Evolutionary conservation across 64 coral and sea anemone genomes (phyloP).

Genomic region (Pachyseris speciosa): DNA sequence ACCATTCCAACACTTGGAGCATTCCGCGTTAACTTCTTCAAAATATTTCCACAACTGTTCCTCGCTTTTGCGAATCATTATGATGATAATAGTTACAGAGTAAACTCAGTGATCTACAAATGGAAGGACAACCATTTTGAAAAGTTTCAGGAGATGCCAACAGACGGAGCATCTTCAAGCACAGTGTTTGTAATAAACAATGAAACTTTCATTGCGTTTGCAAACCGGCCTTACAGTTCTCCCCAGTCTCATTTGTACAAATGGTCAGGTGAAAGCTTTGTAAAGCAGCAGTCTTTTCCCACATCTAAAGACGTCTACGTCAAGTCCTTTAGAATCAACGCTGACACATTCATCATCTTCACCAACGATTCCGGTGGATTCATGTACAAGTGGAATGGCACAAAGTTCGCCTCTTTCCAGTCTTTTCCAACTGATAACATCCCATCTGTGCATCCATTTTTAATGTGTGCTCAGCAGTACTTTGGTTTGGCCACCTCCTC

Average conservation of each 20-base stretch:
- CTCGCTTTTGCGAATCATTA: background rate
- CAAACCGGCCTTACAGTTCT: no score
- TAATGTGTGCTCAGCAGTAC: background rate
- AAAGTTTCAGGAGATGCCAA: background rate
- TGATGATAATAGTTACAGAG: no score
- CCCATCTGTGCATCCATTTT: no score
- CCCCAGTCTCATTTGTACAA: no score
- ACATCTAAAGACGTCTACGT: conserved; percentile 12
- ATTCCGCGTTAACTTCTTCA: background rate
- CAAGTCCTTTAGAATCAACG: conserved; percentile 39
- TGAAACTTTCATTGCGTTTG: background rate
- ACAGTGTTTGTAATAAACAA: background rate
- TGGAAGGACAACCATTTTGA: background rate
- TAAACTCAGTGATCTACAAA: background rate
- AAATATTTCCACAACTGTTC: background rate
- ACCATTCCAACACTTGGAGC: conserved; percentile 6
- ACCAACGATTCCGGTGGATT: background rate
- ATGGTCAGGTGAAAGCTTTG: no score
- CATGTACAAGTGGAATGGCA: conserved; percentile 5
- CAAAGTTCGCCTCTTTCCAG: background rate
- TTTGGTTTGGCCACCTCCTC: background rate
- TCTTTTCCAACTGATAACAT: background rate
- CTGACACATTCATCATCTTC: conserved; percentile 28
- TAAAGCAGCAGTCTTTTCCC: background rate
- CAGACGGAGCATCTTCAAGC: background rate